phyloP scores from a whole-genome alignment of 2,888 invertebrate genomes.

The Nowickia ferox region DNA sequence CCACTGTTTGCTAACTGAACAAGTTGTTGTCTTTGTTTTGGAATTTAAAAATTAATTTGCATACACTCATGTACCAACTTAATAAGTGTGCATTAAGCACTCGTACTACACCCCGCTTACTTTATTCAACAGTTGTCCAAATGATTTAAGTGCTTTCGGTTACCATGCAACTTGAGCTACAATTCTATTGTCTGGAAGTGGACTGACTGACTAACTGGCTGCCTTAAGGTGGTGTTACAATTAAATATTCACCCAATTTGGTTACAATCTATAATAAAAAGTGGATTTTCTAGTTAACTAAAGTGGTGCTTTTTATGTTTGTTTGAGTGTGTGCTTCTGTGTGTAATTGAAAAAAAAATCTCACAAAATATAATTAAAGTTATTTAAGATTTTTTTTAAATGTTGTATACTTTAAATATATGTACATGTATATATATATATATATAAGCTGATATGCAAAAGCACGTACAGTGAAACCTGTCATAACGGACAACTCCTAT shows the following conservation, averaged over 20 bases:
- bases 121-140: slow-evolving; percentile 42
- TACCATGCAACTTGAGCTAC: slow-evolving; percentile 49
- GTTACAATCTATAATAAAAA: slow-evolving; percentile 48
- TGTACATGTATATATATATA: too few species aligned
- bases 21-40: slow-evolving; percentile 32
- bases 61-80: slow-evolving; percentile 27
- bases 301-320: neutral
- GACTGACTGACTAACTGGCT: neutral
- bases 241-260: slow-evolving; percentile 77
- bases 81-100: neutral
- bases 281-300: slow-evolving; percentile 62
- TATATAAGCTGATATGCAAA: too few species aligned
- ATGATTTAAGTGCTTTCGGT: slow-evolving; percentile 55
- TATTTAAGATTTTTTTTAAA: slow-evolving; percentile 8
- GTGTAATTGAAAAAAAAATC: neutral
- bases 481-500: too few species aligned
- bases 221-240: slow-evolving; percentile 70
- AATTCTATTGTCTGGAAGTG: slow-evolving; percentile 19
- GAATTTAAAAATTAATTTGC: slow-evolving; percentile 55
- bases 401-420: neutral
- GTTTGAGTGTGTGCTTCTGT: neutral
- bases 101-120: neutral
- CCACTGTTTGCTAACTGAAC: neutral
- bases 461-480: too few species aligned
- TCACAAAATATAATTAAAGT: neutral